Evolutionary conservation across 1,140 invertebrate species (phyloP), one percentile per base, ranked within the genome.

Genomic region (Melipona quadrifasciata): DNA sequence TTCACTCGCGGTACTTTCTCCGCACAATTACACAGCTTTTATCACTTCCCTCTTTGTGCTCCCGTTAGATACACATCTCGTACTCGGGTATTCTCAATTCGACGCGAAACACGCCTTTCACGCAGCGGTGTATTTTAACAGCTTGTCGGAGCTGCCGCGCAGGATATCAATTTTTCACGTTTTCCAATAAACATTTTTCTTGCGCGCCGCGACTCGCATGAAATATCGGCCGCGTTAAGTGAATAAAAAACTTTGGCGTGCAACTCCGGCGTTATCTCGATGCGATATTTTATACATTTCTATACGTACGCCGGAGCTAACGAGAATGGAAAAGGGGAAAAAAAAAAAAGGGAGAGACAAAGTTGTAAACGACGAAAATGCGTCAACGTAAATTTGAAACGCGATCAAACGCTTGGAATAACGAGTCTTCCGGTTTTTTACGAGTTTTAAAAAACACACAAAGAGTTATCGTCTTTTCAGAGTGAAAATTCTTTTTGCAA

Each of bases 131-230:
- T 75, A 12, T 61, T 61, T 61, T 61, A 61, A 61, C 21, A 53
- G 70, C 27, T 53, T 64, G 1, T n/a, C 16, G 21, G 72, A 55
- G 58, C 65, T 64, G 21, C 57, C 4, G 31, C 4, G 27, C 31
- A 12, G 5, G 19, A 34, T 75, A 75, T 74, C 80, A 82, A 82
- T 82, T 82, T 82, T 75, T 73, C 68, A 80, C 10, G 79, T 61
- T 80, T 73, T 53, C 80, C 78, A 51, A 80, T 80, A 72, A 80
- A 81, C 57, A 53, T 81, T 74, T 72, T 74, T 82, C 72, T 82
- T 24, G 24, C 19, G 8, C 24, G 51, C 21, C 16, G n/a, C 10
- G 16, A 58, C 16, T 31, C 5, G 17, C 80, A 27, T 75, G 80
- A 82, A 74, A 75, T 82, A 82, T 82, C 57, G 72, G 47, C 19